phyloP scores from a whole-genome alignment of 1,140 invertebrate species.

The Colletes gigas region DNA sequence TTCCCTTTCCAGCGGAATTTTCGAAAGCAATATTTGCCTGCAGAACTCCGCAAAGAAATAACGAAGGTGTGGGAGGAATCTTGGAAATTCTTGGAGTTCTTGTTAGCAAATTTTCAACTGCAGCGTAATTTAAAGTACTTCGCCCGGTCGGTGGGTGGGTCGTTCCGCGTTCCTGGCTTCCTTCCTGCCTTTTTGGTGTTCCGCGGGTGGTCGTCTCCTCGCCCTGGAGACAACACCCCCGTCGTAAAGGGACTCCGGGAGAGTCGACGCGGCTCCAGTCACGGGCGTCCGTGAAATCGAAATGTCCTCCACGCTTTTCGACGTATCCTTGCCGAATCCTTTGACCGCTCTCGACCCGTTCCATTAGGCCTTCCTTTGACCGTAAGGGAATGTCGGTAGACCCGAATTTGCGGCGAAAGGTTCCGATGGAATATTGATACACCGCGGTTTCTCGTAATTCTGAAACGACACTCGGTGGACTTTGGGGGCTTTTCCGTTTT shows the following conservation, averaged over 20 bases:
- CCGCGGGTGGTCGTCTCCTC: too few relatives aligned
- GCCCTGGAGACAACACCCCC: slow-evolving; percentile 22
- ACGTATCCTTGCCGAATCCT: neutral
- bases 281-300: neutral
- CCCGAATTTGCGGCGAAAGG: too few relatives aligned
- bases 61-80: too few relatives aligned
- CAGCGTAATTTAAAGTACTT: neutral
- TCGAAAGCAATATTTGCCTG: too few relatives aligned
- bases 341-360: slow-evolving; percentile 3
- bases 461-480: too few relatives aligned
- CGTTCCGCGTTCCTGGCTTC: slow-evolving; percentile 47
- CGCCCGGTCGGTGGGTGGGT: slow-evolving; percentile 52
- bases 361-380: slow-evolving; percentile 4
- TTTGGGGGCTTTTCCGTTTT: too few relatives aligned
- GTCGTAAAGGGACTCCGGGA: slow-evolving; percentile 38
- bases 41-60: too few relatives aligned
- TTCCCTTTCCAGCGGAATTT: too few relatives aligned
- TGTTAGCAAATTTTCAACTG: too few relatives aligned
- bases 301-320: neutral
- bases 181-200: neutral
- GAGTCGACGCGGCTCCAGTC: slow-evolving; percentile 5
- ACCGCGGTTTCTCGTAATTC: too few relatives aligned
- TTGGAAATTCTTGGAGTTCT: too few relatives aligned
- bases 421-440: too few relatives aligned
- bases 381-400: neutral